Conservation (phyloP, 1,140 invertebrate genomes). For the Hetaerina americana region DNA sequence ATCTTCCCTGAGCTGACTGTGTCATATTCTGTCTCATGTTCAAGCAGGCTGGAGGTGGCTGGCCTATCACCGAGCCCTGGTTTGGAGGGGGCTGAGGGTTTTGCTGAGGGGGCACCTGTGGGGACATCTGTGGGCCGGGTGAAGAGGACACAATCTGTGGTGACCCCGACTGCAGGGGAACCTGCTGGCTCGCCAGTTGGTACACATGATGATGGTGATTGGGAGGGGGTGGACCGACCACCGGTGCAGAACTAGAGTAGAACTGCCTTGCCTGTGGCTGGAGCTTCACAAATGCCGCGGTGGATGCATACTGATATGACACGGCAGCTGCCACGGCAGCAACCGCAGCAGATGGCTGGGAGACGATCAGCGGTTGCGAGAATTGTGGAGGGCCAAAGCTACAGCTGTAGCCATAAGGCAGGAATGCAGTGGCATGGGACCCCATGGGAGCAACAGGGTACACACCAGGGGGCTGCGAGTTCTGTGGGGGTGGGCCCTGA, state of each 20-base stretch:
- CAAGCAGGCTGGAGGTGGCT: conserved; percentile 38
- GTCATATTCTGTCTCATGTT: conserved; percentile 25
- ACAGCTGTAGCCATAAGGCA: conserved; percentile 6
- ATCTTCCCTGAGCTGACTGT: conserved; percentile 28
- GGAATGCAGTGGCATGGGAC: conserved; percentile 3
- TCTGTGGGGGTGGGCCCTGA: conserved; percentile 4
- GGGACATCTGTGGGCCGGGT: conserved; percentile 35
- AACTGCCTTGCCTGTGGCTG: conserved; percentile 2
- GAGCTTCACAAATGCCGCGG: not conserved
- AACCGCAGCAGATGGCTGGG: not conserved
- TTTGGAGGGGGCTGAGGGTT: conserved; percentile 23
- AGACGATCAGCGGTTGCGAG: conserved; percentile 4
- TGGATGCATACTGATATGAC: conserved; percentile 1
- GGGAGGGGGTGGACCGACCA: conserved; percentile 7
- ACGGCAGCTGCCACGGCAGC: conserved; percentile 1
- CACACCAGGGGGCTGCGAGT: not conserved
- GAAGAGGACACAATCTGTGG: conserved; percentile 19
- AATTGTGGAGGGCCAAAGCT: conserved; percentile 10
- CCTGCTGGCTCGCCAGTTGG: not conserved
- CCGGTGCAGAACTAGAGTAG: conserved; percentile 9
- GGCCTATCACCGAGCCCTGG: conserved; percentile 19
- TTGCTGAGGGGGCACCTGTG: conserved; percentile 30
- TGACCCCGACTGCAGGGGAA: conserved; percentile 1
- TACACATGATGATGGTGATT: conserved; percentile 11
- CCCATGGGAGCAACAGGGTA: not conserved